These are phyloP conservation scores for Himantopus leucocephalus DNA, from an alignment of 2,113 vertebrate genomes.

Conservation along the genomic window DNA sequence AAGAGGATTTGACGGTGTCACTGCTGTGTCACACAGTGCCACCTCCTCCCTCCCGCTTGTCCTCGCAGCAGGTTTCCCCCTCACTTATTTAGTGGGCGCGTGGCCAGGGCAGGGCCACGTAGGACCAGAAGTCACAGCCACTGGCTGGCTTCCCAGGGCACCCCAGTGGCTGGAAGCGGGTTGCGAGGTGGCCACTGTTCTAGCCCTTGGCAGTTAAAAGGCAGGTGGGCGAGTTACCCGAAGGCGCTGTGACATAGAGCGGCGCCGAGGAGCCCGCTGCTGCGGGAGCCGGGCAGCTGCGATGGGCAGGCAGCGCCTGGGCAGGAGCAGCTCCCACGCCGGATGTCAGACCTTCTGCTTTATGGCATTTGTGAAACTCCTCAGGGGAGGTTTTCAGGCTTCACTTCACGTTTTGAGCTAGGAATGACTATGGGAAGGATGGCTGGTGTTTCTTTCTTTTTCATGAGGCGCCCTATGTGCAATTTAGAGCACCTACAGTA, in stretches of 20 bases:
- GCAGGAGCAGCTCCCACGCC: accelerated
- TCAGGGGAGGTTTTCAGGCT: neutral
- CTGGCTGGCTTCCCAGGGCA: neutral
- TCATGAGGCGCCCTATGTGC: neutral
- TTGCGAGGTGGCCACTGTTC: neutral
- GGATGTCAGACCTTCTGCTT: neutral
- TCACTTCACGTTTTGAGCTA: neutral
- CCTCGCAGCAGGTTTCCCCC: neutral
- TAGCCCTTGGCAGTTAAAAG: too few relatives aligned
- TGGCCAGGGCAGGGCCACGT: neutral
- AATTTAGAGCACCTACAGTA: neutral
- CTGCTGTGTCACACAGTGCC: neutral
- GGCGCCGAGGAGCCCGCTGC: too few relatives aligned
- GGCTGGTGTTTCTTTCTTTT: neutral
- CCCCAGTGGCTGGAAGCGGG: neutral
- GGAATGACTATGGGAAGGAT: neutral
- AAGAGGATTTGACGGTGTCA: neutral
- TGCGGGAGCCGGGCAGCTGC: neutral
- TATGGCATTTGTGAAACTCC: neutral
- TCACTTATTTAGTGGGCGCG: too few relatives aligned
- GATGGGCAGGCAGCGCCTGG: neutral
- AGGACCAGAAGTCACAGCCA: neutral
- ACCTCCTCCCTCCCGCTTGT: accelerated
- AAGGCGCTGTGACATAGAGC: accelerated
- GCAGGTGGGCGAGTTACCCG: accelerated